These are phyloP conservation scores for Carduelis carduelis DNA, from an alignment of 2,797 vertebrate genomes.

Conservation along the genomic window DNA sequence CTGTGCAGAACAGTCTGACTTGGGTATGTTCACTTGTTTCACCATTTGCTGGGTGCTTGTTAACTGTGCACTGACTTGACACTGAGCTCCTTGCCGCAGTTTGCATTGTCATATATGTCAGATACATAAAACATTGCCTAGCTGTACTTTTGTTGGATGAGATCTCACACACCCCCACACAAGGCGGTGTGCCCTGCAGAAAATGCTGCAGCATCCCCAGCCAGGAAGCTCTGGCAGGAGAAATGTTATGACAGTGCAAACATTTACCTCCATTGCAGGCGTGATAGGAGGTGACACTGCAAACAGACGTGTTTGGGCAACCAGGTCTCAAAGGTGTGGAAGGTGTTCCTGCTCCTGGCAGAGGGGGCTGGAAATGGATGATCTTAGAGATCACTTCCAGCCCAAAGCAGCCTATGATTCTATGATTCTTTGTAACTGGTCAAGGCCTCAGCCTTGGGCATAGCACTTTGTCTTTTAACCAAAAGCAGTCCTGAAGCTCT, in stretches of 20 bases:
- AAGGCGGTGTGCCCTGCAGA: neutral
- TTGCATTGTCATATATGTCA: neutral
- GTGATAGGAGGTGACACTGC: conserved; percentile 23
- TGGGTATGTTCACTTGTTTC: neutral
- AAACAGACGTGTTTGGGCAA: neutral
- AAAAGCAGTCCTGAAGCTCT: neutral
- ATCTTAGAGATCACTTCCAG: neutral
- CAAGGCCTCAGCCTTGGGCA: neutral
- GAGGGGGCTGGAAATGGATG: neutral
- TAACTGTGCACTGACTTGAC: neutral
- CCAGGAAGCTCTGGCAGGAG: conserved; percentile 5
- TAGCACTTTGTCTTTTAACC: neutral
- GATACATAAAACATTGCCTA: neutral
- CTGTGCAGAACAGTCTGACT: neutral
- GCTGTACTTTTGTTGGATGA: neutral
- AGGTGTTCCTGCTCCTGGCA: neutral
- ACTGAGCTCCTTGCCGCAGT: neutral
- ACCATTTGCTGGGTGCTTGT: neutral
- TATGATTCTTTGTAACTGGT: neutral
- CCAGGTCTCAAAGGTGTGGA: neutral
- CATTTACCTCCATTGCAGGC: neutral
- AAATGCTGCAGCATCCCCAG: neutral
- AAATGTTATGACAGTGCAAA: conserved; percentile 41
- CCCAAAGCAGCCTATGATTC: neutral
- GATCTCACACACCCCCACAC: neutral